Evolutionary conservation across 2,113 vertebrate genomes (phyloP), one percentile per base, ranked within the genome.

Genomic region (Halichoerus grypus): DNA sequence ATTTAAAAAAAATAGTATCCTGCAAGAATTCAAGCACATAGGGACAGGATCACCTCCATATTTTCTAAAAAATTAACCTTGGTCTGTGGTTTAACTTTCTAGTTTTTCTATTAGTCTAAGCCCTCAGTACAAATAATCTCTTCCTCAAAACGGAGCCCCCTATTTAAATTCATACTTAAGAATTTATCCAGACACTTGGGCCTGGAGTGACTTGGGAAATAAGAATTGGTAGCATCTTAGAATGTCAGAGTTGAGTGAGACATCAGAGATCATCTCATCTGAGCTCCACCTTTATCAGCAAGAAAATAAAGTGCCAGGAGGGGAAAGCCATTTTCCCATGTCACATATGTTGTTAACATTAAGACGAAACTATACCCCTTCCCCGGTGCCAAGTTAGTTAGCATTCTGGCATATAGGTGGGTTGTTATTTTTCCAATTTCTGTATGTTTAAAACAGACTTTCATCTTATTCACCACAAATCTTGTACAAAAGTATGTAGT

Each of bases 81-180:
- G 16, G 42, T 67, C 19, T 90, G 4, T 65, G 15, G 83, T 39
- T 88, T 77, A 89, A 61, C 7, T 72, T 53, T 88, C 57, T 72
- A 33, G 19, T 33, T 92, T 95, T 95, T 90, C 28, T 91, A 12
- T 86, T 91, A 91, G 0, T 86, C 63, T 79, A 86, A 91, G 22
- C 13, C 46, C 12, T 79, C 8, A 59, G 28, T 22, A 21, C 42
- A 93, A 84, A 88, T 59, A 87, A 71, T 59, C 8, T 67, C 36
- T 80, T 94, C 36, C 24, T 95, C 53, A 69, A 74, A 96, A 72
- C 26, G 19, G 36, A 82, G 55, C n/a, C 51, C 67, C 91, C 65
- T 72, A 46, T 55, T 85, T 67, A 76, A 91, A 88, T 36, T 39
- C 69, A 72, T 71, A 31, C 19, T 90, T 61, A 72, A n/a, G 59